A percentile compares a stretch with the other conserved stretches of the same genome.
These are phyloP conservation scores for Drosophila neocordata DNA, from an alignment of 1,140 invertebrate species.

Conservation along the genomic window DNA sequence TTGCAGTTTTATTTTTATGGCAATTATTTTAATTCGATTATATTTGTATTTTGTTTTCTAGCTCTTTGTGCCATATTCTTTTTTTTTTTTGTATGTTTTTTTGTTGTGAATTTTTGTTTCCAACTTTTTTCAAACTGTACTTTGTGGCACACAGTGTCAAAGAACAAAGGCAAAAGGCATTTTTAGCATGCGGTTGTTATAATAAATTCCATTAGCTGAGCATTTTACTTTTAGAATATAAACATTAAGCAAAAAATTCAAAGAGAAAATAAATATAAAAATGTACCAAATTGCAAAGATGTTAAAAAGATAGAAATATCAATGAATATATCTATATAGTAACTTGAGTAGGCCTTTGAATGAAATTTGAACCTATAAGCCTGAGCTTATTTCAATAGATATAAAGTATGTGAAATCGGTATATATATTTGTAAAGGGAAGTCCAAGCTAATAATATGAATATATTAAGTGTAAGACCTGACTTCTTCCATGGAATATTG, in stretches of 20 bases:
- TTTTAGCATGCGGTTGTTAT: conserved; percentile 6
- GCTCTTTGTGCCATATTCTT: conserved; percentile 2
- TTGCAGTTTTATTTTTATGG: conserved; percentile 41
- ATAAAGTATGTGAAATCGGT: no score
- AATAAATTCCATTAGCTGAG: background rate
- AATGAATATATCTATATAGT: no score
- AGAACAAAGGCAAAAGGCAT: background rate
- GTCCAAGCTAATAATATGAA: no score
- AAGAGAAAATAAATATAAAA: no score
- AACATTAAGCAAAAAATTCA: background rate
- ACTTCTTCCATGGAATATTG: no score
- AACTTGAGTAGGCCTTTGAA: no score
- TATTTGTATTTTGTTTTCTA: conserved; percentile 26
- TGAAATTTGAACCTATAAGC: no score
- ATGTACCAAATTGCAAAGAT: no score
- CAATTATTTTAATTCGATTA: conserved; percentile 70
- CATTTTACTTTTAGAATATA: background rate
- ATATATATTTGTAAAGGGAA: no score
- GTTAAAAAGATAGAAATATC: no score
- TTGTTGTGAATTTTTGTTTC: conserved; percentile 29
- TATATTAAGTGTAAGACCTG: no score
- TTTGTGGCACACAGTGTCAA: conserved; percentile 27
- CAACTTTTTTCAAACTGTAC: conserved; percentile 33
- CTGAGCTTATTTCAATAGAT: no score
- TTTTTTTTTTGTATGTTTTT: conserved; percentile 8